A percentile compares a stretch with the other conserved stretches of the same genome.
These are phyloP conservation scores for Enchytraeus crypticus DNA, from an alignment of 2,888 invertebrate genomes.

Conservation along the genomic window DNA sequence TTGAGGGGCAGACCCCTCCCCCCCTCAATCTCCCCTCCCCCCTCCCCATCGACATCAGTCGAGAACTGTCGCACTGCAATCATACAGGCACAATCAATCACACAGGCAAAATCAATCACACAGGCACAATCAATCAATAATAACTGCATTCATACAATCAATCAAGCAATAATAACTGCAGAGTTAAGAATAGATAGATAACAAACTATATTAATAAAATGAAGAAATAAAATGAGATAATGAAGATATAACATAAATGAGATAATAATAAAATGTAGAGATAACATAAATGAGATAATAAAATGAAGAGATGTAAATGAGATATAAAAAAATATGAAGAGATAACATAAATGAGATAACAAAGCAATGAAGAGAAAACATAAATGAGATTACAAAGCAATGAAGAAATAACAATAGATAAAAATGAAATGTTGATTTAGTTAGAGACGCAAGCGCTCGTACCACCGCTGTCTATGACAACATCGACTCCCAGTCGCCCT, in stretches of 20 bases:
- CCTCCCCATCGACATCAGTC: slow-evolving; percentile 38
- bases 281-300: no score
- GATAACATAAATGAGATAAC: not conserved
- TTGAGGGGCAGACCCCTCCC: slow-evolving; percentile 44
- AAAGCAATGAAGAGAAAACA: not conserved
- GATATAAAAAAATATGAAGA: not conserved
- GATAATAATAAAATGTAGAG: not conserved
- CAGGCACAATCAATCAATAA: no score
- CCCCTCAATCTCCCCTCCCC: slow-evolving; percentile 20
- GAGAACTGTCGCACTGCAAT: slow-evolving; percentile 43
- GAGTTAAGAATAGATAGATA: no score
- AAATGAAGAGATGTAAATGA: no score
- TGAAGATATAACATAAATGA: not conserved
- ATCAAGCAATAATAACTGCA: no score
- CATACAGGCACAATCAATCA: no score
- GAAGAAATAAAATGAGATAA: not conserved
- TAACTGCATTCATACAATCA: no score
- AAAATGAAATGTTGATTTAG: not conserved
- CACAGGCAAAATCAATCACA: slow-evolving; percentile 7
- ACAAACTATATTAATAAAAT: no score
- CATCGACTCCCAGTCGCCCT: slow-evolving; percentile 50
- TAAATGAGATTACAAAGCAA: not conserved
- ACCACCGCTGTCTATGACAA: slow-evolving; percentile 51
- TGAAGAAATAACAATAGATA: not conserved
- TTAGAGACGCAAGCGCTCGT: no score